Conservation (phyloP, 2,888 invertebrate genomes). For the Calliphora vomitoria region DNA sequence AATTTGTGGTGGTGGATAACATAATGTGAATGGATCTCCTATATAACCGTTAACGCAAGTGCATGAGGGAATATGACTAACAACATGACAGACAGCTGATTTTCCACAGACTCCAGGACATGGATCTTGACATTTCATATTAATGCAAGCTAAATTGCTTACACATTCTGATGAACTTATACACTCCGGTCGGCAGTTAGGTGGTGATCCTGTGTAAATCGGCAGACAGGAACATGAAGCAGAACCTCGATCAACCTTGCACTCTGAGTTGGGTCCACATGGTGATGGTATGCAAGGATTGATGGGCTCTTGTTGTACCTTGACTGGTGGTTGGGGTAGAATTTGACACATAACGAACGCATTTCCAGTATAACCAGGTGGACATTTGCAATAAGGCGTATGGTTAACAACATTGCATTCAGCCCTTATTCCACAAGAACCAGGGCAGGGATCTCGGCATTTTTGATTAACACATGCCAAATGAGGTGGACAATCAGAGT, state of each 20-base stretch:
- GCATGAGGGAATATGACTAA: constrained; percentile 91
- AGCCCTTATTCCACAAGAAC: constrained; percentile 90
- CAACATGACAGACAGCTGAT: constrained; percentile 89
- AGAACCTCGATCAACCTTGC: constrained; percentile 85
- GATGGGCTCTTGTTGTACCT: constrained; percentile 80
- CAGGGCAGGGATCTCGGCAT: constrained; percentile 91
- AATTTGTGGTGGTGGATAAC: constrained; percentile 82
- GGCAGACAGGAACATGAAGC: constrained; percentile 90
- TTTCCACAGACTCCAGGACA: constrained; percentile 91
- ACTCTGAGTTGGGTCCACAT: constrained; percentile 88
- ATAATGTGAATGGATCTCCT: constrained; percentile 88
- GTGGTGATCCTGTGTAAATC: constrained; percentile 90
- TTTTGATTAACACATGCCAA: constrained; percentile 90
- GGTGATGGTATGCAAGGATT: constrained; percentile 88
- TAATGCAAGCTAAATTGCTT: constrained; percentile 90
- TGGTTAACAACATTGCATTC: constrained; percentile 90
- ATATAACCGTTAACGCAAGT: constrained; percentile 85
- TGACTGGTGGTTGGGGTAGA: constrained; percentile 80
- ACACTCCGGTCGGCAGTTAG: constrained; percentile 91
- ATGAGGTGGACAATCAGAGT: constrained; percentile 89
- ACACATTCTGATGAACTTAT: constrained; percentile 90
- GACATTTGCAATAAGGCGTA: constrained; percentile 89
- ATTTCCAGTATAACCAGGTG: constrained; percentile 89
- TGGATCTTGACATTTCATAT: constrained; percentile 91
- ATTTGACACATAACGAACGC: constrained; percentile 88